A percentile compares a stretch with the other conserved stretches of the same genome.
phyloP scores from a whole-genome alignment of 1,140 invertebrate species.

The Amphibalanus amphitrite region DNA sequence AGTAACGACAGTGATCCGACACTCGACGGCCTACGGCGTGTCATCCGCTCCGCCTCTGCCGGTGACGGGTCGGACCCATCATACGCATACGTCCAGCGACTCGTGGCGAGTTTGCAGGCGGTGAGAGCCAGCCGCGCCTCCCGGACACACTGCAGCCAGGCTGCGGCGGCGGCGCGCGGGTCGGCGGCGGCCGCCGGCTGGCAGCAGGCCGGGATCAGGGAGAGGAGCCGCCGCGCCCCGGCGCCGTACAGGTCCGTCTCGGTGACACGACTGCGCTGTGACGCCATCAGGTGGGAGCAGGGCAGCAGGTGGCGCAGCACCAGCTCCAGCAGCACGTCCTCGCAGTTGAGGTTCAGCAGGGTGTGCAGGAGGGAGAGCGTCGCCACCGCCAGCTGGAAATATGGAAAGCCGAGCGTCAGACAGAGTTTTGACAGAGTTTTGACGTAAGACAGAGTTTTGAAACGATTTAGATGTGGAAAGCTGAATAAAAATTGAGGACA shows the following conservation, averaged over 20 bases:
- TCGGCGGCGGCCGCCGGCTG: not conserved
- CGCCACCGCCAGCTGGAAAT: not conserved
- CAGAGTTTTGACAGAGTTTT: too few relatives aligned
- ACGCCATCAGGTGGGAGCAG: conserved; percentile 77
- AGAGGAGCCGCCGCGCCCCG: conserved; percentile 60
- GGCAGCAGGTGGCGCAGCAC: conserved; percentile 71
- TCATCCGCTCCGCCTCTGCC: conserved; percentile 16
- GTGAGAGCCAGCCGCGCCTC: conserved; percentile 5
- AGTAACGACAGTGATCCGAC: conserved; percentile 3
- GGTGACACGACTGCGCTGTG: conserved; percentile 51
- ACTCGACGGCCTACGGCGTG: conserved; percentile 11
- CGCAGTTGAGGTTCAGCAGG: conserved; percentile 77
- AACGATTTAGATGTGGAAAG: too few relatives aligned
- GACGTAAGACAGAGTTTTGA: too few relatives aligned
- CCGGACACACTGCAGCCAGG: conserved; percentile 6
- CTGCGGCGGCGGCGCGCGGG: conserved; percentile 9
- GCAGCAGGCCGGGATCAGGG: conserved; percentile 46
- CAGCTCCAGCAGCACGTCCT: conserved; percentile 90
- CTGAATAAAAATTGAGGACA: too few relatives aligned
- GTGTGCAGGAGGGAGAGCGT: conserved; percentile 80
- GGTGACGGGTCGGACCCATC: conserved; percentile 38
- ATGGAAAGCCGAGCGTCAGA: too few relatives aligned
- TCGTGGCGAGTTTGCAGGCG: conserved; percentile 48
- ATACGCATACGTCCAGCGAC: conserved; percentile 56
- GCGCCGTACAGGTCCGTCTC: conserved; percentile 58